Evolutionary conservation across 2,888 invertebrate species (phyloP).

Genomic region (Agrilus mali): DNA sequence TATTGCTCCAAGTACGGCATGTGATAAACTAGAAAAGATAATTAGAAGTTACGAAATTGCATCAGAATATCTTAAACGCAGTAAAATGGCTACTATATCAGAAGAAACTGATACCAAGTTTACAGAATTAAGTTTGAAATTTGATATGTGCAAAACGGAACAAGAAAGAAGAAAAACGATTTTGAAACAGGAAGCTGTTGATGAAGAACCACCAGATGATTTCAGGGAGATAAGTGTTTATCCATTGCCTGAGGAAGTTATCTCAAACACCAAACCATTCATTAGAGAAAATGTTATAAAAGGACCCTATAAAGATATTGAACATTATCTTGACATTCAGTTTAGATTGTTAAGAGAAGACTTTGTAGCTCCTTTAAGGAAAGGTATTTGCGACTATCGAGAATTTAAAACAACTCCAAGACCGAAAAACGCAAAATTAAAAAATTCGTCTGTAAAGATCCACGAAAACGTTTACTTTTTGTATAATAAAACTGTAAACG

Average conservation of each 20-base stretch:
- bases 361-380: constrained; percentile 58
- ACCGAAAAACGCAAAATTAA: constrained; percentile 9
- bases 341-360: constrained; percentile 70
- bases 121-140: constrained; percentile 24
- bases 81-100: constrained; percentile 10
- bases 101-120: constrained; percentile 31
- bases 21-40: constrained; percentile 21
- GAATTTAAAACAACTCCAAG: constrained; percentile 1
- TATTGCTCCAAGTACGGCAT: constrained; percentile 22
- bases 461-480: constrained; percentile 38
- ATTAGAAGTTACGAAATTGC: constrained; percentile 16
- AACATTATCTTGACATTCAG: constrained; percentile 70
- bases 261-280: constrained; percentile 28
- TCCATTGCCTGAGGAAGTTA: constrained; percentile 35
- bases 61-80: constrained; percentile 15
- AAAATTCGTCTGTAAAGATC: constrained; percentile 26
- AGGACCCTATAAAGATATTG: constrained; percentile 48
- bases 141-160: constrained; percentile 21
- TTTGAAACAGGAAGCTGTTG: constrained; percentile 28
- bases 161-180: constrained; percentile 11
- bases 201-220: constrained; percentile 35
- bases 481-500: constrained; percentile 32
- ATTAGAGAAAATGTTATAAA: constrained; percentile 45
- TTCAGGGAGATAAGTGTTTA: constrained; percentile 43
- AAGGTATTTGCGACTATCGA: constrained; percentile 40